A percentile compares a stretch with the other conserved stretches of the same genome.
These are phyloP conservation scores for Sula dactylatra DNA, from an alignment of 2,113 vertebrate genomes.

Conservation along the genomic window DNA sequence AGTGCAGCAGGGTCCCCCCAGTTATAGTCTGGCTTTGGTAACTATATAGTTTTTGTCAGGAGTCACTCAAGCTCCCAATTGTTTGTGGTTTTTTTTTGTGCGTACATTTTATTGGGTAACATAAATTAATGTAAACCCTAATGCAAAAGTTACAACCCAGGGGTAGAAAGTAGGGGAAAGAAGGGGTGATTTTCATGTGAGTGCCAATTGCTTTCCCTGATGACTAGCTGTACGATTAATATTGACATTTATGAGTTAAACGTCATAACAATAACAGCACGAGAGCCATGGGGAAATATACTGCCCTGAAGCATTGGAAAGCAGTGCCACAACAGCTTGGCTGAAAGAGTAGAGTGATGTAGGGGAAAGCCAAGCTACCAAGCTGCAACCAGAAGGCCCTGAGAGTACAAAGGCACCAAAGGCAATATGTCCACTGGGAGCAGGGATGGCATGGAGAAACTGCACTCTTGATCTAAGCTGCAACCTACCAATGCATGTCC, in stretches of 20 bases:
- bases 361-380: neutral
- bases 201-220: neutral
- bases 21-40: neutral
- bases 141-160: neutral
- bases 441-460: rapidly evolving
- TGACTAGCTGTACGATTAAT: neutral
- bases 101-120: neutral
- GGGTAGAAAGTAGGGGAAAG: neutral
- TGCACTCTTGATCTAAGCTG: neutral
- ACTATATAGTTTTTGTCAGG: neutral
- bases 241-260: neutral
- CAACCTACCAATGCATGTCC: neutral
- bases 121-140: neutral
- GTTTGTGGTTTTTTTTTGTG: neutral
- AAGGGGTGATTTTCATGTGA: neutral
- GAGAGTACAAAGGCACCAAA: neutral
- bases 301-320: neutral
- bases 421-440: neutral
- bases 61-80: neutral
- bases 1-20: neutral
- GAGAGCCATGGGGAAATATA: neutral
- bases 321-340: neutral
- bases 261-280: neutral
- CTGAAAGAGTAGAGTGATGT: neutral
- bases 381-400: neutral